Evolutionary conservation across 2,888 invertebrate species (phyloP), one percentile per base, ranked within the genome.

Genomic region (Hofmannophila pseudospretella): DNA sequence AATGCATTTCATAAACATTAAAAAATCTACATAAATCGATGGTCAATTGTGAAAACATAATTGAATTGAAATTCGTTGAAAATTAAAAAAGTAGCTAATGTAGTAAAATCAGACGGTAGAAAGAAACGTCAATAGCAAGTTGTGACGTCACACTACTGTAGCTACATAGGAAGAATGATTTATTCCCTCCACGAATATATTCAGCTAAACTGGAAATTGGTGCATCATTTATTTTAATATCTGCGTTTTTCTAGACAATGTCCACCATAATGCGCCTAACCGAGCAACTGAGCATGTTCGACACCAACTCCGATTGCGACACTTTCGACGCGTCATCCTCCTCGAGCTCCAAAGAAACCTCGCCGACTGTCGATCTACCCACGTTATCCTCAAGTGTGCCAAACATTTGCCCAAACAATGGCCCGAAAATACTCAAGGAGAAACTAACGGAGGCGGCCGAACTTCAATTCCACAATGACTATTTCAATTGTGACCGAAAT

Each of bases 191-290:
- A n/a, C n/a, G n/a, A n/a, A n/a, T n/a, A n/a, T n/a, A n/a, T n/a
- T n/a, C n/a, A n/a, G n/a, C n/a, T n/a, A n/a, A n/a, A n/a, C n/a
- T n/a, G n/a, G n/a, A n/a, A n/a, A n/a, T n/a, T n/a, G n/a, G n/a
- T n/a, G n/a, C n/a, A n/a, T n/a, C n/a, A n/a, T n/a, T n/a, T n/a
- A n/a, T n/a, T n/a, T n/a, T n/a, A n/a, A n/a, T 3, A 16, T 16
- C 16, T 16, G 5, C 16, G 16, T 23, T n/a, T 23, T 23, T n/a
- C n/a, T 79, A 91, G 76, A 88, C 90, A 0, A 78, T 93, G 53
- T 92, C 94, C 0, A 93, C 94, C 0, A 92, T 94, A 68, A 90
- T 92, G 56, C 90, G 92, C 22, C 91, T 95, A 12, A 94, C 94
- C 0, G 94, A 94, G 57, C 94, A 94, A 59, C 71, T 95, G 9